phyloP scores from a whole-genome alignment of 64 coral and sea anemone genomes.

The Pocillopora damicornis region DNA sequence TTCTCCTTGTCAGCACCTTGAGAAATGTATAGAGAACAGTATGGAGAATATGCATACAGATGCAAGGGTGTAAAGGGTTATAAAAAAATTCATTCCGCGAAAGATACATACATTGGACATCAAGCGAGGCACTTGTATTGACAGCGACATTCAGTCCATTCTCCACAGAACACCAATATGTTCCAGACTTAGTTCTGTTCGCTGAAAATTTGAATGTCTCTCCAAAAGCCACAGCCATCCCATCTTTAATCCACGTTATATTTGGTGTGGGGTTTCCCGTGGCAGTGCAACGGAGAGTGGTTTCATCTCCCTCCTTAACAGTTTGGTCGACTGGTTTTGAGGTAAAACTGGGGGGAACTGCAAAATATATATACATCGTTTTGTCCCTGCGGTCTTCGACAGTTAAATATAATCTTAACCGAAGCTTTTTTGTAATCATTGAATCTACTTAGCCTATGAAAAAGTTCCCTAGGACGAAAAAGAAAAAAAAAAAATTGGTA shows the following conservation, averaged over 20 bases:
- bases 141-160: neutral
- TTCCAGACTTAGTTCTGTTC: neutral
- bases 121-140: neutral
- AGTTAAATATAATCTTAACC: no score
- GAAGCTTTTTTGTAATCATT: no score
- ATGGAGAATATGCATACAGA: no score
- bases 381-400: no score
- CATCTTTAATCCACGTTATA: conserved; percentile 13
- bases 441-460: no score
- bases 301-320: neutral
- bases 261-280: neutral
- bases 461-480: no score
- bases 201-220: neutral
- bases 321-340: neutral
- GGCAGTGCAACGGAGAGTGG: neutral
- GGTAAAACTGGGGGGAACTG: neutral
- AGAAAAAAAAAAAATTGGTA: no score
- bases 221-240: neutral
- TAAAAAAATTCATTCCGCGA: neutral
- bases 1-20: no score
- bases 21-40: no score
- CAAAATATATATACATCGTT: neutral
- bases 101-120: neutral
- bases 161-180: neutral
- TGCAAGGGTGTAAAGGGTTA: no score